A percentile compares a stretch with the other conserved stretches of the same genome.
Evolutionary conservation across 2,888 invertebrate genomes (phyloP).

Genomic region (Agonopterix alstromeriana): DNA sequence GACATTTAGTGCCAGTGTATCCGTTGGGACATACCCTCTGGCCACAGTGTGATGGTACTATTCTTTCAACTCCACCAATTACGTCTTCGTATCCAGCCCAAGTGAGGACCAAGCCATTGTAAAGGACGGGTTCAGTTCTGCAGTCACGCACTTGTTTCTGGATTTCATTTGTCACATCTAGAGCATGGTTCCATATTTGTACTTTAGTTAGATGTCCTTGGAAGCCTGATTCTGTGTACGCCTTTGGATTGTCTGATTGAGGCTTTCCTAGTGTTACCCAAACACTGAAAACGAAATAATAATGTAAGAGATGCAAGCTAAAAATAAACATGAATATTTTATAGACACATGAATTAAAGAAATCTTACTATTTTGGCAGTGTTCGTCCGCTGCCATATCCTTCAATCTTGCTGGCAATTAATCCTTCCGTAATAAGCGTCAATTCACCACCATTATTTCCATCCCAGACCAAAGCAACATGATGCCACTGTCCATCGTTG

Average conservation of each 20-base stretch:
- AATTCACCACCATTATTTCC: conserved; percentile 90
- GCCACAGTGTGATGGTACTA: conserved; percentile 94
- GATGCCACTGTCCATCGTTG: conserved; percentile 98
- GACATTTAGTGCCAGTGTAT: conserved; percentile 90
- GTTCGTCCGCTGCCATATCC: conserved; percentile 90
- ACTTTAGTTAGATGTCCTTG: conserved; percentile 96
- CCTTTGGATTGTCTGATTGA: conserved; percentile 86
- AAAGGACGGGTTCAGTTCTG: conserved; percentile 93
- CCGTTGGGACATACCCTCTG: conserved; percentile 92
- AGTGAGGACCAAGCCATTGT: conserved; percentile 88
- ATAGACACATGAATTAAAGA: not conserved
- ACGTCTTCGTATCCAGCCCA: conserved; percentile 97
- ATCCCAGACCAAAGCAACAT: conserved; percentile 96
- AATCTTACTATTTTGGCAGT: conserved; percentile 87
- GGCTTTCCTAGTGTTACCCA: conserved; percentile 96
- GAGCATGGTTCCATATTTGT: conserved; percentile 94
- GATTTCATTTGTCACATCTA: conserved; percentile 94
- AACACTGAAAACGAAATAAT: conserved; percentile 75
- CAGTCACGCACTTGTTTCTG: conserved; percentile 96
- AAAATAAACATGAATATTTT: not conserved
- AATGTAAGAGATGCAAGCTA: not conserved
- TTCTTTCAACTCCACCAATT: conserved; percentile 91
- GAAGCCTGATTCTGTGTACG: conserved; percentile 93
- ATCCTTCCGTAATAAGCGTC: conserved; percentile 95
- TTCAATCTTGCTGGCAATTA: conserved; percentile 94